Evolutionary conservation across 1,140 invertebrate genomes (phyloP), one percentile per base, ranked within the genome.

Genomic region (Achroia grisella): DNA sequence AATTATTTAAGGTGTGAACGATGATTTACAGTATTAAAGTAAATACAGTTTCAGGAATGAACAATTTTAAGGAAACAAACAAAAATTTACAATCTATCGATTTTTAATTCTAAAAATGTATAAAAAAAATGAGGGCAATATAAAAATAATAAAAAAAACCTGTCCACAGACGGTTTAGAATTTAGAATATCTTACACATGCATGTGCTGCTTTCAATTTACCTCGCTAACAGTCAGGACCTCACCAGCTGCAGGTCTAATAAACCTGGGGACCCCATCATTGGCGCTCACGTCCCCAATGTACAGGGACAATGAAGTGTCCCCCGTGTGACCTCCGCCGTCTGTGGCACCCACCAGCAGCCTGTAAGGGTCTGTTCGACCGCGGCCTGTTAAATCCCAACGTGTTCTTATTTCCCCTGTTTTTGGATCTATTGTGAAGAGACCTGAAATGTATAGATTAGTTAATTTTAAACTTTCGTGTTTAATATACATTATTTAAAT

Each of bases 211-310:
- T 3, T 23, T 3, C 6, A 13, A 46, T 52, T 61, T 35, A 89
- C 90, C 86, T 95, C 93, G 4, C 90, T 88, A n/a, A 94, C 85
- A 55, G 88, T 89, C 0, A 93, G 90, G 4, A 89, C 74, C 70
- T 95, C 92, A n/a, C 92, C 91, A 0, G 89, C 70, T 3, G 89
- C 89, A 0, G 93, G 93, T 33, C 89, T 83, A 5, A 94, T 89
- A 53, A 95, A 94, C 5, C 89, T 83, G 0, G 94, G 94, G 5
- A 95, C 91, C 0, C 94, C 94, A 70, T 95, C 94, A 64, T 95
- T 95, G 44, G 91, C 90, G 31, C 93, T 93, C 0, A 95, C 92
- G 63, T 96, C 93, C 0, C 93, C 93, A 14, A 96, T 91, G 52
- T 91, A 93, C 1, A 95, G 63, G 1, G 87, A 86, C 0, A 95